Percentiles rank a stretch among this genome's conserved stretches.
Conservation (phyloP, 2,888 invertebrate genomes). For the Hesperia comma region DNA sequence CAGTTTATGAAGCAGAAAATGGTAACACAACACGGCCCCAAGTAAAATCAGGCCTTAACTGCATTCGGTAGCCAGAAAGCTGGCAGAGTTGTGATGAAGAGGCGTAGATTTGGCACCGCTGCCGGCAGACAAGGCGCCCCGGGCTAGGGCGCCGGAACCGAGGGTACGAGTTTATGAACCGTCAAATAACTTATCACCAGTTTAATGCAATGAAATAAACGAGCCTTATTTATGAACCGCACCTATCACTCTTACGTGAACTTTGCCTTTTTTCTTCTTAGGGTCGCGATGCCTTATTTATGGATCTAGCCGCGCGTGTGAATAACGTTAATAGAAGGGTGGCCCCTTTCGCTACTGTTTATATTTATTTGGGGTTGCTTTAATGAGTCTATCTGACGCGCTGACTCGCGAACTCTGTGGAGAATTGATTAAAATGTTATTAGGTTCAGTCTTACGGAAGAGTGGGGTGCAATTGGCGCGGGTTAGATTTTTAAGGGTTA, state of each 20-base stretch:
- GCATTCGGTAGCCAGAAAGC: constrained; percentile 71
- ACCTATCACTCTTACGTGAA: constrained; percentile 73
- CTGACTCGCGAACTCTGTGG: constrained; percentile 82
- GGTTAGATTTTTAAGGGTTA: constrained; percentile 68
- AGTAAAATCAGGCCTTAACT: constrained; percentile 65
- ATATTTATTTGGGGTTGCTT: constrained; percentile 82
- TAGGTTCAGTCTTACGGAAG: constrained; percentile 78
- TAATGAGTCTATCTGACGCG: constrained; percentile 82
- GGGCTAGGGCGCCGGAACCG: constrained; percentile 59
- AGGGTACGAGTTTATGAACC: constrained; percentile 79
- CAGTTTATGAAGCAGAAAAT: constrained; percentile 72
- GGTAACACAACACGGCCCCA: constrained; percentile 62
- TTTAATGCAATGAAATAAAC: constrained; percentile 82
- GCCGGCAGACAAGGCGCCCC: constrained; percentile 68
- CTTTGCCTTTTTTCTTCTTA: constrained; percentile 73
- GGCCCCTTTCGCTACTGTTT: constrained; percentile 80
- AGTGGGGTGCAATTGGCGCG: constrained; percentile 68
- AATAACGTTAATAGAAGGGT: constrained; percentile 81
- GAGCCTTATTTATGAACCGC: constrained; percentile 78
- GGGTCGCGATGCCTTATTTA: constrained; percentile 79
- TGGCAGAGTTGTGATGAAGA: constrained; percentile 66
- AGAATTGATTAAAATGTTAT: constrained; percentile 84
- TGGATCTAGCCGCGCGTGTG: constrained; percentile 80
- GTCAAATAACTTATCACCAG: constrained; percentile 82
- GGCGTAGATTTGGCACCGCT: constrained; percentile 73